A percentile compares a stretch with the other conserved stretches of the same genome.
Evolutionary conservation across 1,140 invertebrate genomes (phyloP).

Genomic region (Lordiphosa collinella): DNA sequence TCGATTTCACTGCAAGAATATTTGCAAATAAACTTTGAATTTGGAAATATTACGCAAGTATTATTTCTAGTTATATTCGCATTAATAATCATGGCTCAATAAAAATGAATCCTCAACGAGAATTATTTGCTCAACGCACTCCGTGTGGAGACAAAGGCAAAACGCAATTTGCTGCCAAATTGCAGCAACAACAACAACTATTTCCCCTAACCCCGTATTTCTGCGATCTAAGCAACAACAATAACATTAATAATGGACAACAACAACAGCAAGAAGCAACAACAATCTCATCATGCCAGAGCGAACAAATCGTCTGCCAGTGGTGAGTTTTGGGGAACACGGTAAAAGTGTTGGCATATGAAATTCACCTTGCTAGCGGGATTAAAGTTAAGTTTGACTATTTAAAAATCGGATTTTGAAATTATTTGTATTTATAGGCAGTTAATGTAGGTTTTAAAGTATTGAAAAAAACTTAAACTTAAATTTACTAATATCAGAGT

Average conservation of each 20-base stretch:
- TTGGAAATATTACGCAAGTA: slow-evolving; percentile 77
- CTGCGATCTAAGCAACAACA: slow-evolving; percentile 36
- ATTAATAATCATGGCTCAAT: slow-evolving; percentile 86
- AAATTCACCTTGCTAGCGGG: neutral
- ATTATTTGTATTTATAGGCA: no score
- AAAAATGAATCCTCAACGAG: slow-evolving; percentile 85
- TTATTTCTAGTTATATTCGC: slow-evolving; percentile 62
- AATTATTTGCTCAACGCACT: slow-evolving; percentile 81
- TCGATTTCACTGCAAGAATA: slow-evolving; percentile 24
- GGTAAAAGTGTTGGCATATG: neutral
- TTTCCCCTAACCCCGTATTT: slow-evolving; percentile 6
- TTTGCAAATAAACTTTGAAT: slow-evolving; percentile 31
- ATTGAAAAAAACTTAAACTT: no score
- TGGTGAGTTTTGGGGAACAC: slow-evolving; percentile 34
- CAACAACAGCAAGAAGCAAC: slow-evolving; percentile 66
- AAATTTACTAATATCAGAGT: no score
- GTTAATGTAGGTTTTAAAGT: no score
- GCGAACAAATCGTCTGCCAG: slow-evolving; percentile 58
- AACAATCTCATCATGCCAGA: slow-evolving; percentile 56
- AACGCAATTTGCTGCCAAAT: slow-evolving; percentile 64
- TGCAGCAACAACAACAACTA: slow-evolving; percentile 30
- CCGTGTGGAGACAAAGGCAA: slow-evolving; percentile 84
- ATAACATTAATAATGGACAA: slow-evolving; percentile 45
- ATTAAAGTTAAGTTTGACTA: neutral
- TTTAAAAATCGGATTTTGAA: no score